Conservation (phyloP, 2,113 vertebrate genomes). For the Piprites chloris region DNA sequence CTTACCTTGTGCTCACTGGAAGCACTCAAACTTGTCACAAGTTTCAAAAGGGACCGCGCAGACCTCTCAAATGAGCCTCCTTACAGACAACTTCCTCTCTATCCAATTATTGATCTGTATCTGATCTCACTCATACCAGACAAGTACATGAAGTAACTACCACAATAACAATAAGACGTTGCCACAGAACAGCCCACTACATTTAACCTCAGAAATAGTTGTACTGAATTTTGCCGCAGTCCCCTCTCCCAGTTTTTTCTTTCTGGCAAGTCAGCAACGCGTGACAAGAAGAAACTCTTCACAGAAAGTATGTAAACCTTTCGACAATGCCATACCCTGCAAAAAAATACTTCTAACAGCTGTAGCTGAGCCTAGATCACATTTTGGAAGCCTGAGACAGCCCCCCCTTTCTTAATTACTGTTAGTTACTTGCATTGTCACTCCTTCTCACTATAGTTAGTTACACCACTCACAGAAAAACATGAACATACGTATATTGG, state of each 20-base stretch:
- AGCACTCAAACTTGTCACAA: background rate
- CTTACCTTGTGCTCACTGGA: background rate
- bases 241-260: background rate
- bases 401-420: background rate
- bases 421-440: background rate
- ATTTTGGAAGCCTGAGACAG: background rate
- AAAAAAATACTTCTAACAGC: background rate
- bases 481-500: accelerated
- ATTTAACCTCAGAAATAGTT: background rate
- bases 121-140: background rate
- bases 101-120: background rate
- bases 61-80: background rate
- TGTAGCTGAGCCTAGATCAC: background rate
- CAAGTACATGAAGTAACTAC: background rate
- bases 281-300: background rate
- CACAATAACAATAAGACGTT: background rate
- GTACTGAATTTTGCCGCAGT: background rate
- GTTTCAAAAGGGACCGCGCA: background rate
- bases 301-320: background rate
- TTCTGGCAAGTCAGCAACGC: background rate
- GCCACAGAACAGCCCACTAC: background rate
- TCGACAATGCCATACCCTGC: background rate
- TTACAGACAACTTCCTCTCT: background rate
- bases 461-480: background rate
- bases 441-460: background rate